Evolutionary conservation across 2,113 vertebrate species (phyloP).

Genomic region (Pomatorhinus ruficollis): DNA sequence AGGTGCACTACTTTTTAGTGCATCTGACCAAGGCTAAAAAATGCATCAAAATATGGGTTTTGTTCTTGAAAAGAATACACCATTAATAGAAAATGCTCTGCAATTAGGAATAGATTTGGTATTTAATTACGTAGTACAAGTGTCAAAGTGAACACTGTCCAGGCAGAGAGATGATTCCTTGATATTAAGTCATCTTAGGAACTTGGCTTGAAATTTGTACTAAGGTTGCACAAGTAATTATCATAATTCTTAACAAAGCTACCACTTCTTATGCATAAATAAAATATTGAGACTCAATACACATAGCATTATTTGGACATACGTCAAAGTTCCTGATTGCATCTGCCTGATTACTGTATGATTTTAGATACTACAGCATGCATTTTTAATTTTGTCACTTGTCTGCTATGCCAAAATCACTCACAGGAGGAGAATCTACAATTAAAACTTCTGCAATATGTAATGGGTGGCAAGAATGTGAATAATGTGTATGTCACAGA

Average conservation of each 20-base stretch:
- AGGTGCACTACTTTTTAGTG: background rate
- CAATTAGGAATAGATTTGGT: background rate
- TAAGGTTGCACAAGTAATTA: background rate
- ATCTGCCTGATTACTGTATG: background rate
- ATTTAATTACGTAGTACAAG: background rate
- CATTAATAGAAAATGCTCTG: background rate
- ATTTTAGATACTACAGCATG: background rate
- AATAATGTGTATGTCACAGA: rapidly evolving
- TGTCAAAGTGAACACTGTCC: background rate
- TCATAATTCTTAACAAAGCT: background rate
- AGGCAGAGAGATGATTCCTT: background rate
- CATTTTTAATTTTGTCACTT: background rate
- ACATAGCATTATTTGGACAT: background rate
- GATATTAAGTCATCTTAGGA: background rate
- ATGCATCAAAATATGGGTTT: background rate
- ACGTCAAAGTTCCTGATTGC: background rate
- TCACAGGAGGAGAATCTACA: background rate
- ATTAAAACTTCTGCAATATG: background rate
- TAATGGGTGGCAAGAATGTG: background rate
- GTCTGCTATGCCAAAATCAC: background rate
- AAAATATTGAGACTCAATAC: background rate
- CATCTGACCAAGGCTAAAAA: background rate
- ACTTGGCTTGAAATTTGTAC: background rate
- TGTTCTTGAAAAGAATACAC: background rate
- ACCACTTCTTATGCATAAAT: background rate